Conservation (phyloP, 1,140 invertebrate species). For the Drosophila nasuta region DNA sequence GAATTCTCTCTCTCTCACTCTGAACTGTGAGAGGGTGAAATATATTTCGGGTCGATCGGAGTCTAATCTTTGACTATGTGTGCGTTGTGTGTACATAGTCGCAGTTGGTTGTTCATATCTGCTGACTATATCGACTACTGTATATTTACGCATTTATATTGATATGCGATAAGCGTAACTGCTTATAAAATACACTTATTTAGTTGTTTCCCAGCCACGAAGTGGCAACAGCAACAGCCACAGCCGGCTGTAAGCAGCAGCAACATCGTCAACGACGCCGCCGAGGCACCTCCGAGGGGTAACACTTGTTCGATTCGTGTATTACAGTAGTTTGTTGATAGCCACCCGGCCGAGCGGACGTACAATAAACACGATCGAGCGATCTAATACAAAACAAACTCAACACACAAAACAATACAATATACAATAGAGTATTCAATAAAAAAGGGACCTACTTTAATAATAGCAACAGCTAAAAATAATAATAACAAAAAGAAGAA, state of each 20-base stretch:
- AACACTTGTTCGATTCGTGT: conserved; percentile 81
- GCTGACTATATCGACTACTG: conserved; percentile 76
- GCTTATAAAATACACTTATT: conserved; percentile 83
- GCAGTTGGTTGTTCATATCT: conserved; percentile 52
- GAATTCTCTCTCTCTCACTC: background rate
- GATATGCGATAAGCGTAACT: conserved; percentile 81
- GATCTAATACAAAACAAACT: conserved; percentile 48
- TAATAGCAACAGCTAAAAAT: conserved; percentile 9
- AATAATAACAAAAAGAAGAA: conserved; percentile 33
- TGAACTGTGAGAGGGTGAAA: background rate
- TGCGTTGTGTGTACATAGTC: conserved; percentile 60
- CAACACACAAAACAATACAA: conserved; percentile 27
- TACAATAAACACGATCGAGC: conserved; percentile 44
- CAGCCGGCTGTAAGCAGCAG: background rate
- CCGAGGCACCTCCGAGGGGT: conserved; percentile 54
- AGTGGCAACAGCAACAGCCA: background rate
- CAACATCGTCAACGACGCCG: conserved; percentile 25
- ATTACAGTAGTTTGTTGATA: conserved; percentile 83
- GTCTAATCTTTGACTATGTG: conserved; percentile 49
- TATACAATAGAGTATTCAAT: background rate
- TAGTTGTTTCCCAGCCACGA: conserved; percentile 65
- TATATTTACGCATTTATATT: conserved; percentile 83
- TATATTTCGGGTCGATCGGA: conserved; percentile 5
- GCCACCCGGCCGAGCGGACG: conserved; percentile 67
- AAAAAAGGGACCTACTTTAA: conserved; percentile 14